Conservation (phyloP, 2,888 invertebrate species). For the Corythucha ciliata region DNA sequence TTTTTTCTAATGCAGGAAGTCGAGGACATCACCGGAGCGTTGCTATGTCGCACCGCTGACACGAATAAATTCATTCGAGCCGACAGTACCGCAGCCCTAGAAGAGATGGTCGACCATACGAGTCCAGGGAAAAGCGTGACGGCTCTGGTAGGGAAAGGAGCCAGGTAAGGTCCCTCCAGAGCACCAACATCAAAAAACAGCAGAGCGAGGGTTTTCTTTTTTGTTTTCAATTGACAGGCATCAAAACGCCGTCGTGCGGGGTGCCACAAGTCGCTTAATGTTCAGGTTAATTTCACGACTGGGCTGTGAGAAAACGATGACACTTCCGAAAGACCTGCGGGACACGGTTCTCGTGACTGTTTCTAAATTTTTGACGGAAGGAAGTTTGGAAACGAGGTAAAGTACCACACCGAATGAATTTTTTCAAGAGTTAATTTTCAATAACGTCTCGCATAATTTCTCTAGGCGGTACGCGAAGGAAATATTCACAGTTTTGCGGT, state of each 20-base stretch:
- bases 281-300: constrained; percentile 60
- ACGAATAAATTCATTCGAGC: constrained; percentile 86
- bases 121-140: constrained; percentile 57
- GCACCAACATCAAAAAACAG: too few species aligned
- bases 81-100: constrained; percentile 75
- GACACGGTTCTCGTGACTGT: constrained; percentile 70
- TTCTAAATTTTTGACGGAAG: constrained; percentile 76
- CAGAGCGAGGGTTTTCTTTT: too few species aligned
- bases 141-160: constrained; percentile 60
- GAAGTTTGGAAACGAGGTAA: constrained; percentile 73
- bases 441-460: neutral
- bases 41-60: constrained; percentile 83
- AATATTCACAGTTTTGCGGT: constrained; percentile 61
- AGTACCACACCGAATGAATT: neutral
- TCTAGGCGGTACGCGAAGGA: constrained; percentile 63
- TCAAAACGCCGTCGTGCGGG: constrained; percentile 78
- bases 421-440: neutral
- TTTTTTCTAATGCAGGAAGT: constrained; percentile 52
- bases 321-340: constrained; percentile 64
- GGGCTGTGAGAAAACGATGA: constrained; percentile 62
- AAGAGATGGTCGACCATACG: constrained; percentile 68
- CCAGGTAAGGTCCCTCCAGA: constrained; percentile 46
- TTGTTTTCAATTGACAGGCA: constrained; percentile 47
- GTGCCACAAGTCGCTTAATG: constrained; percentile 70
- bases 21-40: constrained; percentile 70